Base-by-base conservation (phyloP, 2,113 vertebrate species). In the Mastomys coucha region DNA sequence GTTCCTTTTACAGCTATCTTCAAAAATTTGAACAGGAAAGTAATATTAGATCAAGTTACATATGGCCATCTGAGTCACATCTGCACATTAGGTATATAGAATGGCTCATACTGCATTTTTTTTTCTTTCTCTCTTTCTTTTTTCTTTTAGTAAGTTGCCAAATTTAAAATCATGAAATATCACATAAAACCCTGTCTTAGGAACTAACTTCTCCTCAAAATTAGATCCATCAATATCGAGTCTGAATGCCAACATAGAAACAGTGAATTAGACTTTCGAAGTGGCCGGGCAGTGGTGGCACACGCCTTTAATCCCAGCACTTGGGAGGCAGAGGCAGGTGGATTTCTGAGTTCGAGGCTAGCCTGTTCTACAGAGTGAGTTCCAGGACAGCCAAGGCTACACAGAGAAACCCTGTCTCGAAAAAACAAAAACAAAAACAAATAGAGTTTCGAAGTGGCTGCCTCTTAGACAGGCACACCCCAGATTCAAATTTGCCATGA, bases 21-120 rank as follows among this genome's bases (percentile, higher is more conserved):
- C 67, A 96, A 93, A 91, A 51, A 94, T 56, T 90, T 88, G 65
- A 88, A 92, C 36, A 76, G 42, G 33, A 90, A 96, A 93, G 75
- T 28, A 91, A 4, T 20, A 86, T 93, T 73, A 86, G 42, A 86
- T 86, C 88, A 88, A 56, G 36, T 42, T 93, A 36, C 5, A 86
- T 67, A 75, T 36, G 70, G 84, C 19, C 69, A 91, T 53, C 33
- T 84, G 58, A 97, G 84, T 91, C 89, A 97, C 36, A 76, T 17
- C 31, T 94, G 63, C 65, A 67, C 42, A 89, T 58, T 9, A 93
- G 19, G 31, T 91, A 26, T 75, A 26, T 65, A 82, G 75, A 82
- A 89, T 91, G 56, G n/a, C 16, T 45, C 31, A 75, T 31, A 77
- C 19, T 22, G 12, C 82, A 28, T 16, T 65, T 5, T 65, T 9